Base-by-base conservation (phyloP, 2,113 vertebrate species). In the Ceyx melanurus region DNA sequence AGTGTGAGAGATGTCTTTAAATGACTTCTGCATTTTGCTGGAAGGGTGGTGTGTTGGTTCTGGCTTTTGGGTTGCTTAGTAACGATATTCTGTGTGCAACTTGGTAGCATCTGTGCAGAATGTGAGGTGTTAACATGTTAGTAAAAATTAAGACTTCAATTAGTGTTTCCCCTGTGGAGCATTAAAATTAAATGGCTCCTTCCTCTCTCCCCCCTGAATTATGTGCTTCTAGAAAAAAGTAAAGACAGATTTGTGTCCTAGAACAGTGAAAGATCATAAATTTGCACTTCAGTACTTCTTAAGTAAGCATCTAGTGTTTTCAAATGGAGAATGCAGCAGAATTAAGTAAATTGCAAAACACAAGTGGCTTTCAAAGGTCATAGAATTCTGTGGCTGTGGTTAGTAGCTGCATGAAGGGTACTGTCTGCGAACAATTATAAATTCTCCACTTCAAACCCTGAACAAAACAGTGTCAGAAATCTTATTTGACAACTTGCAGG, bases 81-180 rank as follows among this genome's bases (percentile, higher is more conserved):
- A 91, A 91, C 61, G 57, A 15, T 75, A 84, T 61, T 23, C 45
- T 3, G 1, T 68, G 56, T 86, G 65, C 31, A 78, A 54, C 86
- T 90, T 64, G 21, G 48, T 78, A 62, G 76, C 33, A 64, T 92
- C 81, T 92, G 71, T 92, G 54, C 58, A 79, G 33, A 68, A 57
- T 64, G 42, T 45, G 61, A 78, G 43, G 64, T 54, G 31, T 74
- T 82, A 91, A 83, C 25, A n/a, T 45, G 29, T 65, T 81, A 65
- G 65, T 77, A 90, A 93, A 94, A 94, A 88, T 88, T 57, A 74
- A 25, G 26, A 61, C 50, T 74, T 37, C 8, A 66, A 65, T 92
- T 93, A 80, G 81, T 62, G 19, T 89, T 96, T 92, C 57, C 40
- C 93, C 45, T 37, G 64, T 28, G 37, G 18, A 86, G 64, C 40